Conservation (phyloP, 1,140 invertebrate species). For the Dendrolimus punctatus region DNA sequence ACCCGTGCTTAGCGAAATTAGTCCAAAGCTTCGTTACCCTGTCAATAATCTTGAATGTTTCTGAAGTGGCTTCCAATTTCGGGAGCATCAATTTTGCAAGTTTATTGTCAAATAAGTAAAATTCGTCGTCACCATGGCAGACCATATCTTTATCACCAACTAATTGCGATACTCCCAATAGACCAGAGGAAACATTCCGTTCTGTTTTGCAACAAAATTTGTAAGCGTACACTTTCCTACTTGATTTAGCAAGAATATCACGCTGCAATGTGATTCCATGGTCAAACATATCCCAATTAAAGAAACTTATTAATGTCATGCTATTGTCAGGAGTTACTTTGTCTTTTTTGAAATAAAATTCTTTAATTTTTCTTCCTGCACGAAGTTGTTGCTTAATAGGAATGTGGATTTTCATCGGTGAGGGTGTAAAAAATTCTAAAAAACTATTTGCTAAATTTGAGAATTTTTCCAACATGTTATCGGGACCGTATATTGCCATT, state of each 20-base stretch:
- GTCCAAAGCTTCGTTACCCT: constrained; percentile 70
- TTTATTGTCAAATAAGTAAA: constrained; percentile 66
- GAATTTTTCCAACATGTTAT: neutral
- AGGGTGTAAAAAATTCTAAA: constrained; percentile 11
- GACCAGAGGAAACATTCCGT: constrained; percentile 47
- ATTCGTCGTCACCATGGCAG: constrained; percentile 74
- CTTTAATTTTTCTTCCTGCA: constrained; percentile 40
- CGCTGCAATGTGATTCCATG: constrained; percentile 5
- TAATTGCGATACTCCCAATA: constrained; percentile 7
- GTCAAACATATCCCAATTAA: constrained; percentile 6
- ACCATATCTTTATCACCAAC: constrained; percentile 12
- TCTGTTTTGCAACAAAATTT: constrained; percentile 45
- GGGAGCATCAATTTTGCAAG: constrained; percentile 18
- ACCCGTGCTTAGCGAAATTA: constrained; percentile 34
- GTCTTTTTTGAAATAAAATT: constrained; percentile 62
- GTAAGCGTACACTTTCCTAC: constrained; percentile 32
- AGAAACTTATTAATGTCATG: constrained; percentile 6
- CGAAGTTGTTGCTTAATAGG: constrained; percentile 10
- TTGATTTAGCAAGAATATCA: constrained; percentile 28
- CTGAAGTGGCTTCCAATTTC: constrained; percentile 16
- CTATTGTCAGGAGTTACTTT: constrained; percentile 16
- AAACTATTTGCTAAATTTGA: constrained; percentile 3
- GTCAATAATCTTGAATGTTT: constrained; percentile 31
- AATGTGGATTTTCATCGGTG: constrained; percentile 3
- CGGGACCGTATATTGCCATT: constrained; percentile 3